These are phyloP conservation scores for Poecile atricapillus DNA, from an alignment of 2,113 vertebrate species.

Conservation along the genomic window DNA sequence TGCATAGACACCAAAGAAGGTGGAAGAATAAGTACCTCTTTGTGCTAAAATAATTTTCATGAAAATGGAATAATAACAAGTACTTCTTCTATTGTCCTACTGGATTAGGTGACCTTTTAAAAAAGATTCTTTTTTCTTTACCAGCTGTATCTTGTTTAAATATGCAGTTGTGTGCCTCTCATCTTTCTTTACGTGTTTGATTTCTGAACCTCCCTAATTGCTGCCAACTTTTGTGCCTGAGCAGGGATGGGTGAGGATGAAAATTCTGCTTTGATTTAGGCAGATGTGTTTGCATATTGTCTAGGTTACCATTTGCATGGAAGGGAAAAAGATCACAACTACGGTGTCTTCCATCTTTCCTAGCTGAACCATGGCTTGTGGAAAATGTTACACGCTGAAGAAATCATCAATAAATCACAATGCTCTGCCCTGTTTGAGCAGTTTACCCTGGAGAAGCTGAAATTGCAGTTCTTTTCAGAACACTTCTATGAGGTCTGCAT, in stretches of 20 bases:
- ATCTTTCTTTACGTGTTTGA: not conserved
- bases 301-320: constrained; percentile 41
- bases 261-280: not conserved
- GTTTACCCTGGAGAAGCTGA: not conserved
- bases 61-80: not conserved
- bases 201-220: not conserved
- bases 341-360: not conserved
- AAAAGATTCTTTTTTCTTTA: not conserved
- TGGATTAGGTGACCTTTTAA: not conserved
- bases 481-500: rapidly evolving
- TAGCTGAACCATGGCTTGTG: not conserved
- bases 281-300: constrained; percentile 42
- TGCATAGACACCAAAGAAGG: not conserved
- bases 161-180: not conserved
- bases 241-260: not conserved
- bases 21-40: not conserved
- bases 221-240: not conserved
- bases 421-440: not conserved
- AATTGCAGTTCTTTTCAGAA: not conserved
- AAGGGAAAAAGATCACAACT: not conserved
- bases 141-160: not conserved
- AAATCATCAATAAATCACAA: not conserved
- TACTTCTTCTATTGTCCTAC: not conserved
- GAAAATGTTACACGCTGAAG: not conserved
- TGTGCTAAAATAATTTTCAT: not conserved